Conservation (phyloP, 2,113 vertebrate species). For the Cebidichthys violaceus region DNA sequence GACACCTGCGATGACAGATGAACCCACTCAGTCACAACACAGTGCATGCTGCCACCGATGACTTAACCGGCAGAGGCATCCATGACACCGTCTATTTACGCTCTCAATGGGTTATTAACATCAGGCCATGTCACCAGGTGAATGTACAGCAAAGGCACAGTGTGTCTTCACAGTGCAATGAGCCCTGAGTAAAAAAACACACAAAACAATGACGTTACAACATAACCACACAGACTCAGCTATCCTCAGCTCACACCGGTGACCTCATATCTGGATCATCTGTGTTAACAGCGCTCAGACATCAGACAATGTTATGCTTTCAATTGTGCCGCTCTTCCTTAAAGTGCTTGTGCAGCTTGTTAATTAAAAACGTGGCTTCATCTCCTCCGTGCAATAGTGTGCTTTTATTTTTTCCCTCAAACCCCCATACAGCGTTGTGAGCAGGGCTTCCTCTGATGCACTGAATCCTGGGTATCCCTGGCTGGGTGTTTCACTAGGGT, state of each 20-base stretch:
- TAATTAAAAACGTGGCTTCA: conserved; percentile 60
- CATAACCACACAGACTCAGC: conserved; percentile 35
- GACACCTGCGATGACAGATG: conserved; percentile 45
- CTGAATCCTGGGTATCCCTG: conserved; percentile 49
- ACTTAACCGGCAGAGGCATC: conserved; percentile 9
- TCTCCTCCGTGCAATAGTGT: conserved; percentile 23
- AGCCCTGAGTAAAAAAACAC: conserved; percentile 1
- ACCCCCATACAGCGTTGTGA: conserved; percentile 12
- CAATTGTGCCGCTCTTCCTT: conserved; percentile 24
- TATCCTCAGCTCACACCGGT: conserved; percentile 38
- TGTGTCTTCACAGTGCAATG: conserved; percentile 3
- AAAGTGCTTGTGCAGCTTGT: conserved; percentile 45
- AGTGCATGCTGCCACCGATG: background rate
- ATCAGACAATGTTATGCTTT: conserved; percentile 24
- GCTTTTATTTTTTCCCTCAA: background rate
- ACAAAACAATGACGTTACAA: conserved; percentile 19
- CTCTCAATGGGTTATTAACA: background rate
- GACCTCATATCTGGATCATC: conserved; percentile 67
- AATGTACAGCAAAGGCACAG: background rate
- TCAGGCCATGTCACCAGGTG: conserved; percentile 3
- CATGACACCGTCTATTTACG: background rate
- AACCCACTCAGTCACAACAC: conserved; percentile 18
- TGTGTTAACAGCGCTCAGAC: conserved; percentile 26
- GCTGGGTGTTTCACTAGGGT: conserved; percentile 56
- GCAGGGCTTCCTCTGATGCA: conserved; percentile 39